Conservation (phyloP, 2,797 vertebrate species). For the Gadopsis bispinosus region DNA sequence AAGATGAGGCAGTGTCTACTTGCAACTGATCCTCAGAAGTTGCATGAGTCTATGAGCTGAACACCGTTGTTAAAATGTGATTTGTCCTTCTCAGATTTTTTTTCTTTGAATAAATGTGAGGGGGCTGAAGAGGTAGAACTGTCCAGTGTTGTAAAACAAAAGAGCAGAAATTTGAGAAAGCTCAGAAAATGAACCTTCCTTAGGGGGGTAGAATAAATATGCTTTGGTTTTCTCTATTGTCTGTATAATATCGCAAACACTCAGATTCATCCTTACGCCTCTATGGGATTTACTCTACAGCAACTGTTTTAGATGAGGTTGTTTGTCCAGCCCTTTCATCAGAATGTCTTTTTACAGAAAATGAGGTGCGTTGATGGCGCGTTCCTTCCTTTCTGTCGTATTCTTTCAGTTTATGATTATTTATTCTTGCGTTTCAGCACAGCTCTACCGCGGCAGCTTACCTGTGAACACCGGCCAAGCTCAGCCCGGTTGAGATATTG, state of each 20-base stretch:
- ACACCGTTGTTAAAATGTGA: not conserved
- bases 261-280: too few species aligned
- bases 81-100: not conserved
- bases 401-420: not conserved
- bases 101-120: not conserved
- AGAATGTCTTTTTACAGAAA: not conserved
- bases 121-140: not conserved
- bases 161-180: not conserved
- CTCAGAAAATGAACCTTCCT: too few species aligned
- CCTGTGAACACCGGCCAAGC: conserved; percentile 95
- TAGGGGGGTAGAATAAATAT: not conserved
- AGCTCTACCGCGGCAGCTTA: conserved; percentile 64
- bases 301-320: too few species aligned
- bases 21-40: not conserved
- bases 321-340: not conserved
- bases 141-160: not conserved
- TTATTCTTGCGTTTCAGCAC: not conserved
- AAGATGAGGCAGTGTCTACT: not conserved
- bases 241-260: not conserved
- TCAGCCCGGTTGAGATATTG: conserved; percentile 88
- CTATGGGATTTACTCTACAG: not conserved
- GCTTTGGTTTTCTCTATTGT: not conserved
- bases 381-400: accelerated
- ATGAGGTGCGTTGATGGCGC: too few species aligned
- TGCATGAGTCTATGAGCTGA: not conserved